These are phyloP conservation scores for Epinephelus moara DNA, from an alignment of 2,113 vertebrate genomes.

Conservation along the genomic window DNA sequence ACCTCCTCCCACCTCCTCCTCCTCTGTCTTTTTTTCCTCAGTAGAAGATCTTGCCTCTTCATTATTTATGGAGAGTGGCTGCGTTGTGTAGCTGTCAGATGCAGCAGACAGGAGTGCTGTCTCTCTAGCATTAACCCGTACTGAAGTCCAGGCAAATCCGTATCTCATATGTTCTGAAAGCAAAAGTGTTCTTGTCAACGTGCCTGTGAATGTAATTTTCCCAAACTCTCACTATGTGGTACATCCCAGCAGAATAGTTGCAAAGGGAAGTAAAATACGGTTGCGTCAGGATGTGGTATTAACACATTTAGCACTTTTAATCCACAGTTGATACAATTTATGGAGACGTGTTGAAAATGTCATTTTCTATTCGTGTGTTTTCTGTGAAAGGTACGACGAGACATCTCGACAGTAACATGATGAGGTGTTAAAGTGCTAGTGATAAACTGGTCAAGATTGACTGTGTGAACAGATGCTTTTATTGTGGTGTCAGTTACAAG, in stretches of 20 bases:
- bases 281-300: conserved; percentile 11
- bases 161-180: conserved; percentile 1
- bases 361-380: not conserved
- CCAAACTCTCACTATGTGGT: not conserved
- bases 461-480: not conserved
- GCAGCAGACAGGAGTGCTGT: conserved; percentile 32
- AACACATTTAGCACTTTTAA: not conserved
- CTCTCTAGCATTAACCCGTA: conserved; percentile 8
- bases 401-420: not conserved
- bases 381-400: too few species aligned
- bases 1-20: not conserved
- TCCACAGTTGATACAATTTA: too few species aligned
- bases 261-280: not conserved
- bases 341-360: not conserved
- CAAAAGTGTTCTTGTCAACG: not conserved
- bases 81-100: conserved; percentile 50
- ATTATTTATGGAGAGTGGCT: conserved; percentile 71
- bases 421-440: too few species aligned
- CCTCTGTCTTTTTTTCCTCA: conserved; percentile 35
- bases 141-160: conserved; percentile 5
- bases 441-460: not conserved
- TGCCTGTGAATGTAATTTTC: conserved; percentile 29
- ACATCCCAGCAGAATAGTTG: not conserved
- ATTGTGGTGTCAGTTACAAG: not conserved
- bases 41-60: conserved; percentile 40